These are phyloP conservation scores for Holcopasites calliopsidis DNA, from an alignment of 1,140 invertebrate genomes.

Conservation along the genomic window DNA sequence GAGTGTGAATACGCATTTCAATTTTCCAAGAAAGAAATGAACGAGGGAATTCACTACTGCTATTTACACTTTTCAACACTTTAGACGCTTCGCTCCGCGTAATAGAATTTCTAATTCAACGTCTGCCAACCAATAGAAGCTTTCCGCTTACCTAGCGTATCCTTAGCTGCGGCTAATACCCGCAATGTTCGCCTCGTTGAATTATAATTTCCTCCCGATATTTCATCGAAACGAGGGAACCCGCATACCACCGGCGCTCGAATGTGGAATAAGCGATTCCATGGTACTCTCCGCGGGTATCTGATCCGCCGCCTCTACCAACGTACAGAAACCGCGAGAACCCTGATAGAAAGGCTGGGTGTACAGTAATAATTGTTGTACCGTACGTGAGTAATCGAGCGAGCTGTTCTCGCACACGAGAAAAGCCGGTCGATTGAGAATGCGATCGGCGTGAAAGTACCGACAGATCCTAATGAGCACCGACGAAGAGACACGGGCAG, in stretches of 20 bases:
- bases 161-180: not conserved
- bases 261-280: slow-evolving; percentile 10
- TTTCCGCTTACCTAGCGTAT: not conserved
- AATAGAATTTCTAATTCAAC: not conserved
- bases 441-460: slow-evolving; percentile 41
- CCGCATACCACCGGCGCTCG: not conserved
- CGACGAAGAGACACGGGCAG: not conserved
- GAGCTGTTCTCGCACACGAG: not conserved
- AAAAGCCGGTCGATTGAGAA: slow-evolving; percentile 21
- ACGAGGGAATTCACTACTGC: too few relatives aligned
- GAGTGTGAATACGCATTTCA: too few relatives aligned
- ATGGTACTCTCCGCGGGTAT: not conserved
- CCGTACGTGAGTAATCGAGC: not conserved
- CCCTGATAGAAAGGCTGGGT: not conserved
- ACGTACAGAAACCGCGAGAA: not conserved
- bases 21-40: too few relatives aligned
- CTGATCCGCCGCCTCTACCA: not conserved
- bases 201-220: not conserved
- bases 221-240: not conserved
- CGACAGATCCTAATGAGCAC: slow-evolving; percentile 38
- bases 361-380: slow-evolving; percentile 26
- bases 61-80: too few relatives aligned
- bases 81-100: too few relatives aligned
- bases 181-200: not conserved
- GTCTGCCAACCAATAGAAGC: not conserved